Conservation (phyloP, 2,113 vertebrate genomes). For the Gopherus flavomarginatus region DNA sequence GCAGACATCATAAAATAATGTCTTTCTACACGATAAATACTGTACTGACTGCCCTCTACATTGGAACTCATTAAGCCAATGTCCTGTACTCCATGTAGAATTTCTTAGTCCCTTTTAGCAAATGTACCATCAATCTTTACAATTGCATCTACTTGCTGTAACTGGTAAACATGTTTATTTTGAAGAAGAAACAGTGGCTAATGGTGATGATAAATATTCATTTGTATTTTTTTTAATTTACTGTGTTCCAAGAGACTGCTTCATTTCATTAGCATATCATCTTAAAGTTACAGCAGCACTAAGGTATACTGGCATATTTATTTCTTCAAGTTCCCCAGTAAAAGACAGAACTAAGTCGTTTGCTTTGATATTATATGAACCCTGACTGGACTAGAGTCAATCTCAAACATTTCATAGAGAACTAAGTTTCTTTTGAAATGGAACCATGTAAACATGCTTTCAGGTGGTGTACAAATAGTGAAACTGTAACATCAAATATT, state of each 20-base stretch:
- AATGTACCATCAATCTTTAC: constrained; percentile 37
- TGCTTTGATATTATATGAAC: constrained; percentile 14
- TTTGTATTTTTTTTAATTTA: constrained; percentile 44
- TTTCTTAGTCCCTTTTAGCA: neutral
- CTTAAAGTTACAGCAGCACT: constrained; percentile 40
- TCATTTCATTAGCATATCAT: constrained; percentile 58
- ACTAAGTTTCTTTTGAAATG: constrained; percentile 30
- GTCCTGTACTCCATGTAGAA: no score
- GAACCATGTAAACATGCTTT: constrained; percentile 18
- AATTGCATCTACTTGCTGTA: constrained; percentile 36
- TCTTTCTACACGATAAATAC: neutral
- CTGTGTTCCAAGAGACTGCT: constrained; percentile 63
- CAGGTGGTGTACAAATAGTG: constrained; percentile 56
- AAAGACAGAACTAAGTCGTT: constrained; percentile 46
- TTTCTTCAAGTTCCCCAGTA: constrained; percentile 47
- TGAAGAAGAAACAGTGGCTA: constrained; percentile 17
- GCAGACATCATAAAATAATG: neutral
- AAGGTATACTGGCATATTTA: constrained; percentile 40
- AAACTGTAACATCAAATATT: constrained; percentile 14
- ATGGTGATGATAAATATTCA: constrained; percentile 53
- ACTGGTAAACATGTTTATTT: constrained; percentile 26
- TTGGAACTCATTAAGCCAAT: neutral
- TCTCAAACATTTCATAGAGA: neutral
- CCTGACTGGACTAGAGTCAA: constrained; percentile 27
- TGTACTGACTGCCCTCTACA: neutral